Base-by-base conservation (phyloP, 2,888 invertebrate species). In the Limnephilus marmoratus region DNA sequence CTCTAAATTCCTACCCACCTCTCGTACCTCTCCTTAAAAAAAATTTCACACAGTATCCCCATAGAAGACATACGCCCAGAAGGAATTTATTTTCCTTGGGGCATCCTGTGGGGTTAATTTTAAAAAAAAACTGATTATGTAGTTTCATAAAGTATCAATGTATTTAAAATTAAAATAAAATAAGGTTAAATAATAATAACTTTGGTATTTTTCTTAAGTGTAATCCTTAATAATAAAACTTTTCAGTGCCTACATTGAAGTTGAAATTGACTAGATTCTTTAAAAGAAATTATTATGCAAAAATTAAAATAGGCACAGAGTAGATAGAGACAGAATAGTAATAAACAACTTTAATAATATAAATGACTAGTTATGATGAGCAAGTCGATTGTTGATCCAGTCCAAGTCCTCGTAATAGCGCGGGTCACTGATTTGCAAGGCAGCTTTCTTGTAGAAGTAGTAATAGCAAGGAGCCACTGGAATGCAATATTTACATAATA, bases 401-500 rank as follows among this genome's bases (percentile, higher is more conserved):
- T 97, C 97, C 41, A 98, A 97, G 94, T 98, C 98, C 95, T 98
- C 98, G 95, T 99, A 98, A 95, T 98, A 98, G 93, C 98, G 97
- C 29, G 99, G 99, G 96, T 99, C 99, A 94, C 98, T 97, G 93
- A 99, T 97, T 94, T 98, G 96, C 93, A 99, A 96, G 3, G 98
- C 98, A 37, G 99, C 98, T 94, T 98, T 97, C 95, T 99, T 99
- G 96, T 98, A 98, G 94, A 97, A 97, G 95, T 98, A 99, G 95
- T 99, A 99, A 95, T 99, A 99, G 93, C 98, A 96, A 49, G 98
- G 97, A 37, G 98, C 97, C 95, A 97, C 98, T 98, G 96, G 94
- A 96, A 96, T 83, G n/a, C 53, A 68, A 68, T 68, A 45, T 13
- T 45, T 81, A 15, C 12, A 53, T 53, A 41, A 11, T 41, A 85